Evolutionary conservation across 1,140 invertebrate species (phyloP), one percentile per base, ranked within the genome.

Genomic region (Anthonomus grandis): DNA sequence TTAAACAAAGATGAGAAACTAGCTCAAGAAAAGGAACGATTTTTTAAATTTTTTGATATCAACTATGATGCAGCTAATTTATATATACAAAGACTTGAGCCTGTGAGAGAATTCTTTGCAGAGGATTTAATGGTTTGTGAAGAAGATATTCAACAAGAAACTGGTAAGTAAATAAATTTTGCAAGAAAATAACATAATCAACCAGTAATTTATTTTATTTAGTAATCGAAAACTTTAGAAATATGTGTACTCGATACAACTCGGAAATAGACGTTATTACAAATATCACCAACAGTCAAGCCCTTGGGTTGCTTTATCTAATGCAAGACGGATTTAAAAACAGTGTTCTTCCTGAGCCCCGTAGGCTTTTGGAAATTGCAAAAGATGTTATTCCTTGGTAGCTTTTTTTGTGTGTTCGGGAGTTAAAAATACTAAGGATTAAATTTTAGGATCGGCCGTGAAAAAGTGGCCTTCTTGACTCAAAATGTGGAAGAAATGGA

Each of bases 261-360:
- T 69, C 76, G 10, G 84, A 90, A 74, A 73, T 83, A 50, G 69
- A 78, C 1, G 68, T 72, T 4, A 79, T 89, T 21, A 76, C 84
- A 47, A 77, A 76, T 10, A 83, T 91, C 17, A 75, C 81, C 10
- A 77, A 60, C 24, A 48, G 25, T 5, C 71, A 74, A 62, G 62
- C 73, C 34, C 67, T 84, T 45, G 90, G 90, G 1, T 71, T 93
- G 21, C 70, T 92, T 36, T 77, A 84, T 48, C 67, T 93, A 4
- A 81, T 85, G 55, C 76, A 87, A 13, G 68, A 73, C n/a, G 79
- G 81, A 25, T 89, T 93, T 66, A 90, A 89, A 72, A 78, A 80
- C 17, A 73, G 81, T 17, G 79, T 87, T 17, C 75, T 83, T 10
- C 83, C 86, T 0, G 85, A 85, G 37, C 86, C 89, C 2, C 72